Percentiles rank a stretch among this genome's conserved stretches.
These are phyloP conservation scores for Leucoptera coffeella DNA, from an alignment of 2,888 invertebrate species.

Conservation along the genomic window DNA sequence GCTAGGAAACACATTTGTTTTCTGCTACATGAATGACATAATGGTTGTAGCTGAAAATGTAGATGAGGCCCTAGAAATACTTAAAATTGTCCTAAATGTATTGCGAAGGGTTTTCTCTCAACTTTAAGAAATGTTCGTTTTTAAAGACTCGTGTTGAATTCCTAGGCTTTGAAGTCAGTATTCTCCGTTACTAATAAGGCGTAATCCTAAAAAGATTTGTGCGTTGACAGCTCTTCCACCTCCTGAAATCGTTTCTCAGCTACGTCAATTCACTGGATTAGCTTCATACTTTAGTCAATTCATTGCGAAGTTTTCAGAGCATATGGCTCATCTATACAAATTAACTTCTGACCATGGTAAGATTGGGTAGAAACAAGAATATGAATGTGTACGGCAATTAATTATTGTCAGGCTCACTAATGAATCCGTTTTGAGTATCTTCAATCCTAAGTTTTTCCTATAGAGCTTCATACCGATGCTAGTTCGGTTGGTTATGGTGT, in stretches of 20 bases:
- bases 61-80: background rate
- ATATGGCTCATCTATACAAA: background rate
- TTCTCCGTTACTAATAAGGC: background rate
- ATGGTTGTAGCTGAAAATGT: background rate
- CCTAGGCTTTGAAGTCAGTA: background rate
- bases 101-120: background rate
- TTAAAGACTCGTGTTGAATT: background rate
- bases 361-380: too few species aligned
- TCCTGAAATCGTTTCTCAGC: background rate
- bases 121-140: background rate
- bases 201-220: background rate
- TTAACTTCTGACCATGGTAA: too few species aligned
- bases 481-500: too few species aligned
- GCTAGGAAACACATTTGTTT: background rate
- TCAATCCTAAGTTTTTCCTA: too few species aligned
- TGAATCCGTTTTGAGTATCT: too few species aligned
- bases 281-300: slow-evolving; percentile 1
- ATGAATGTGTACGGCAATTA: too few species aligned
- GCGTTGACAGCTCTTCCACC: background rate
- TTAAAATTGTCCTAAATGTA: background rate
- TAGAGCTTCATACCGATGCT: too few species aligned
- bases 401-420: too few species aligned
- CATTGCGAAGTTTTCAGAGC: background rate
- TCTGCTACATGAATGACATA: slow-evolving; percentile 1
- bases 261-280: slow-evolving; percentile 1